A percentile compares a stretch with the other conserved stretches of the same genome.
Conservation (phyloP, 2,888 invertebrate species). For the Alloscopus bannaensis region DNA sequence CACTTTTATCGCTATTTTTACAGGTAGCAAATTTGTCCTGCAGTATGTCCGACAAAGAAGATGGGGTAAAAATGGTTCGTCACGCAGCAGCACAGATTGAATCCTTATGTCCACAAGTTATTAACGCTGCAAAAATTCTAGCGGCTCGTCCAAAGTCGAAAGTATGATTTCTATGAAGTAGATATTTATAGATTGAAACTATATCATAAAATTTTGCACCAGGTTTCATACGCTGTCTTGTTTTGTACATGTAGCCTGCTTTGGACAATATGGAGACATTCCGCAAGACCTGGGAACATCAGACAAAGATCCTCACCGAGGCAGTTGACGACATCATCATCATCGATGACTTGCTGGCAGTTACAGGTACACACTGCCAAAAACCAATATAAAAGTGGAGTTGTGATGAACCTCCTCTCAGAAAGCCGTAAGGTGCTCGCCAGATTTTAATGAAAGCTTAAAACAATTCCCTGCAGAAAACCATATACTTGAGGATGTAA, state of each 20-base stretch:
- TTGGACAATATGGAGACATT: constrained; percentile 98
- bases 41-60: constrained; percentile 98
- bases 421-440: background rate
- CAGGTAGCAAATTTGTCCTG: constrained; percentile 97
- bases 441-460: background rate
- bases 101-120: constrained; percentile 95
- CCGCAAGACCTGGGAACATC: constrained; percentile 95
- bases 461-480: constrained; percentile 82
- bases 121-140: constrained; percentile 95
- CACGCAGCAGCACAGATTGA: constrained; percentile 97
- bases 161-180: constrained; percentile 64
- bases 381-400: background rate
- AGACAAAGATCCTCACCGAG: constrained; percentile 94
- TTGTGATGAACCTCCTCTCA: background rate
- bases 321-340: constrained; percentile 99
- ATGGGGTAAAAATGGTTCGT: constrained; percentile 81
- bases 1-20: constrained; percentile 1
- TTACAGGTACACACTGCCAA: constrained; percentile 80
- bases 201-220: background rate
- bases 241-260: constrained; percentile 81
- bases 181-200: constrained; percentile 3
- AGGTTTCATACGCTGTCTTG: constrained; percentile 6
- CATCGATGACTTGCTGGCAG: constrained; percentile 98
- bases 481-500: constrained; percentile 98
- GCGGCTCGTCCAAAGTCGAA: constrained; percentile 94